Evolutionary conservation across 2,797 vertebrate genomes (phyloP).

Genomic region (Avahi laniger): DNA sequence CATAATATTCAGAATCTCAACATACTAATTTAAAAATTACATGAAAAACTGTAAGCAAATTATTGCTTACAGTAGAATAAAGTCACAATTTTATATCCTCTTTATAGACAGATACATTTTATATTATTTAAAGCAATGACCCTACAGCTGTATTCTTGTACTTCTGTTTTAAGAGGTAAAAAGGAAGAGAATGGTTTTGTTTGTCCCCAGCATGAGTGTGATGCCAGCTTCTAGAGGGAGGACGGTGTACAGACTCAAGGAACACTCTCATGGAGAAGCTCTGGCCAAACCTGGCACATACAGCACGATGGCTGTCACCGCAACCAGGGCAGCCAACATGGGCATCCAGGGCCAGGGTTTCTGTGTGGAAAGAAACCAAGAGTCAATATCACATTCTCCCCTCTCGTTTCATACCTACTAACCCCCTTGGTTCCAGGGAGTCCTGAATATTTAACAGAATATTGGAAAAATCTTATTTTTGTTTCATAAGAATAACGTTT

Average conservation of each 20-base stretch:
- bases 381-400: conserved; percentile 86
- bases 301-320: conserved; percentile 95
- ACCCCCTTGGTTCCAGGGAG: conserved; percentile 79
- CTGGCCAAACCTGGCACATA: conserved; percentile 95
- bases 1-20: conserved; percentile 88
- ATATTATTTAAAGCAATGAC: conserved; percentile 94
- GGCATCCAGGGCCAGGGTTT: conserved; percentile 98
- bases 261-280: conserved; percentile 93
- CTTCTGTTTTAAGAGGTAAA: conserved; percentile 90
- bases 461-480: conserved; percentile 53
- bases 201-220: conserved; percentile 85
- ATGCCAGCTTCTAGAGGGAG: conserved; percentile 88
- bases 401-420: conserved; percentile 75
- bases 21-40: conserved; percentile 89
- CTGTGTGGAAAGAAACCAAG: conserved; percentile 89
- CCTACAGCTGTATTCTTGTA: conserved; percentile 88
- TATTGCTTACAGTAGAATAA: conserved; percentile 92
- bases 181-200: conserved; percentile 83
- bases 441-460: conserved; percentile 77
- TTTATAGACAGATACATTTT: conserved; percentile 97
- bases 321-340: conserved; percentile 96
- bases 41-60: conserved; percentile 90
- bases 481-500: conserved; percentile 24
- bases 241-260: conserved; percentile 87
- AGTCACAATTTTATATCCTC: conserved; percentile 96